phyloP scores from a whole-genome alignment of 2,888 invertebrate species.

The Agrochola circellaris region DNA sequence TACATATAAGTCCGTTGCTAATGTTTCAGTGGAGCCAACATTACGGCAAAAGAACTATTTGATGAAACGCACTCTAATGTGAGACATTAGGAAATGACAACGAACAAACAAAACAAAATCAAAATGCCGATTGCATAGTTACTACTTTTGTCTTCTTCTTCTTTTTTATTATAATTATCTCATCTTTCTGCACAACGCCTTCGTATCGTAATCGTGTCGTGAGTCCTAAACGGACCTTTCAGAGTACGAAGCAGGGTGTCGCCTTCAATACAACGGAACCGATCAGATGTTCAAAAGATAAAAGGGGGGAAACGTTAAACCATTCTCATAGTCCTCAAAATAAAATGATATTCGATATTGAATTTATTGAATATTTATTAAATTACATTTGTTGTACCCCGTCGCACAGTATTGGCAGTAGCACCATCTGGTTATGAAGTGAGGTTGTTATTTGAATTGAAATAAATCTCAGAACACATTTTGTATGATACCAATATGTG shows the following conservation, averaged over 20 bases:
- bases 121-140: no score
- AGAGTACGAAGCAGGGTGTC: conserved; percentile 67
- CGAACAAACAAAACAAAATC: no score
- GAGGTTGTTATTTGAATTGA: conserved; percentile 11
- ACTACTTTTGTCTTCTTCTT: no score
- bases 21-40: no score
- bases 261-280: conserved; percentile 71
- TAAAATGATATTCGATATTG: conserved; percentile 73
- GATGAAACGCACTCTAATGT: no score
- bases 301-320: conserved; percentile 69
- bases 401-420: background rate
- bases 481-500: background rate
- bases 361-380: conserved; percentile 72
- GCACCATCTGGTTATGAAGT: conserved; percentile 10
- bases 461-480: background rate
- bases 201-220: conserved; percentile 43
- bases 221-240: conserved; percentile 14
- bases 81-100: no score
- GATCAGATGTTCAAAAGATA: conserved; percentile 74
- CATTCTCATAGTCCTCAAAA: conserved; percentile 68
- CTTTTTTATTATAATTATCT: no score
- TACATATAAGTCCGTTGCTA: no score
- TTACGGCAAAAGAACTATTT: no score
- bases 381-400: conserved; percentile 35
- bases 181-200: no score